phyloP scores from a whole-genome alignment of 2,888 invertebrate genomes.

The Scaptomyza tumidula region DNA sequence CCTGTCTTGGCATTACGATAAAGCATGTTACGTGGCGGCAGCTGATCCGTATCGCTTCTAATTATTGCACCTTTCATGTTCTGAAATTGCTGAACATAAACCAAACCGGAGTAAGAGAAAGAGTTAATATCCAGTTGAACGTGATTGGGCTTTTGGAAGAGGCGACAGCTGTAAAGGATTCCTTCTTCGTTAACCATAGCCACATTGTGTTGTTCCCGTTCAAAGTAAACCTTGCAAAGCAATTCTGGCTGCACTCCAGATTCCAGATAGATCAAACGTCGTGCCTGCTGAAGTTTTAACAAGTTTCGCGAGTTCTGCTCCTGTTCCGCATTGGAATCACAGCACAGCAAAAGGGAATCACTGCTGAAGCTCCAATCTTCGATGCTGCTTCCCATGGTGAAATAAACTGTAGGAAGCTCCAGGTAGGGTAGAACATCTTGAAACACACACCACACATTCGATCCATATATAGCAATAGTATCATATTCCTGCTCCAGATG shows the following conservation, averaged over 20 bases:
- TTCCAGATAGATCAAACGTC: constrained; percentile 42
- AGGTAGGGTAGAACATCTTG: constrained; percentile 29
- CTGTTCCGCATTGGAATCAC: constrained; percentile 31
- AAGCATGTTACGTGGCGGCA: constrained; percentile 55
- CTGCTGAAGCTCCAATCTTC: constrained; percentile 48
- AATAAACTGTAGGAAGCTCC: constrained; percentile 34
- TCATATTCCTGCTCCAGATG: constrained; percentile 41
- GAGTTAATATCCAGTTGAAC: constrained; percentile 6
- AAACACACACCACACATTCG: constrained; percentile 41
- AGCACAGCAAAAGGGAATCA: constrained; percentile 42
- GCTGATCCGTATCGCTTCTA: constrained; percentile 43
- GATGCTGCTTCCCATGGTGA: constrained; percentile 23
- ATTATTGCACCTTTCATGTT: constrained; percentile 53
- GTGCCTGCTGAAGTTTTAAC: constrained; percentile 40
- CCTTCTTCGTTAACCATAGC: constrained; percentile 30
- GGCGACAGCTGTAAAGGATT: constrained; percentile 45
- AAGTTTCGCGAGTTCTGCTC: constrained; percentile 31
- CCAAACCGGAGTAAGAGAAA: fast-evolving
- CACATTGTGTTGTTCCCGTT: constrained; percentile 54
- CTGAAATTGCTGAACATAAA: constrained; percentile 58
- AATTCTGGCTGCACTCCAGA: background rate
- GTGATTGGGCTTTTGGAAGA: constrained; percentile 19
- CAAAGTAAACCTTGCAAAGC: constrained; percentile 39
- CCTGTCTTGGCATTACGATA: constrained; percentile 34
- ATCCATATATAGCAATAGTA: constrained; percentile 49